These are phyloP conservation scores for Hyppa rectilinea DNA, from an alignment of 2,888 invertebrate species.

Conservation along the genomic window DNA sequence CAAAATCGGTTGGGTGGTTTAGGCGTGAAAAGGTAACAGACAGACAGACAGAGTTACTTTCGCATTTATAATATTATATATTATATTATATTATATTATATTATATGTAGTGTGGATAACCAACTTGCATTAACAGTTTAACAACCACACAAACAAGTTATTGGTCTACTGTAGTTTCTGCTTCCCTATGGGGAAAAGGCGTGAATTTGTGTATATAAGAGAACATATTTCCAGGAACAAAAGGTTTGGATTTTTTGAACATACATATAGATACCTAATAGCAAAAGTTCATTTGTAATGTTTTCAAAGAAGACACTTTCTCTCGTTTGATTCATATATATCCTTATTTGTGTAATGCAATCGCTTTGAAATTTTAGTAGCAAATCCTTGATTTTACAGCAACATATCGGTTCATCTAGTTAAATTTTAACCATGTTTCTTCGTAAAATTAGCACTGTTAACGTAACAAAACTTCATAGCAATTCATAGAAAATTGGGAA, in stretches of 20 bases:
- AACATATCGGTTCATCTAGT: not conserved
- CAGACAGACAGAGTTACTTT: too few species aligned
- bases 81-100: too few species aligned
- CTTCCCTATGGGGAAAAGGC: too few species aligned
- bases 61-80: too few species aligned
- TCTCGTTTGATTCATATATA: conserved; percentile 12
- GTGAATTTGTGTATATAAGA: too few species aligned
- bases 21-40: too few species aligned
- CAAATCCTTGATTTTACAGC: not conserved
- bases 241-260: not conserved
- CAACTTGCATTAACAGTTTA: too few species aligned
- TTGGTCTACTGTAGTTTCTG: too few species aligned
- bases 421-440: conserved; percentile 14
- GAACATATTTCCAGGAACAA: not conserved
- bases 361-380: not conserved
- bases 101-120: too few species aligned
- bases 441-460: conserved; percentile 23
- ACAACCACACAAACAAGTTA: too few species aligned
- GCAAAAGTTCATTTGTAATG: not conserved
- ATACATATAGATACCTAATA: too few species aligned
- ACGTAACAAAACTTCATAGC: conserved; percentile 13
- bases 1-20: too few species aligned
- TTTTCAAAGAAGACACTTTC: conserved; percentile 7
- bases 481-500: conserved; percentile 32
- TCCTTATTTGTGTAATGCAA: not conserved